Evolutionary conservation across 2,888 invertebrate genomes (phyloP), one percentile per base, ranked within the genome.

Genomic region (Plagodis dolabraria): DNA sequence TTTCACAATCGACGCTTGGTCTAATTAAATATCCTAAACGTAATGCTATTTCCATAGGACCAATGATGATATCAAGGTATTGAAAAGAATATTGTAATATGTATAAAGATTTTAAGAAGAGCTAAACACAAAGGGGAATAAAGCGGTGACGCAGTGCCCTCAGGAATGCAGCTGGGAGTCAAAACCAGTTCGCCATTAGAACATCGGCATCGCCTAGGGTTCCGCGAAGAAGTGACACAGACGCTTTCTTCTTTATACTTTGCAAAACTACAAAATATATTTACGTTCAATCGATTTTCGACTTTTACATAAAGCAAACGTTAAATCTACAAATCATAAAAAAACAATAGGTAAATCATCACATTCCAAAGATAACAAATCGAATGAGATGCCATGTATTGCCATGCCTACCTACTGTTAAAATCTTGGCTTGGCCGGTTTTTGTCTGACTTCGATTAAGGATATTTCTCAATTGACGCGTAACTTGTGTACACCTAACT

Each of bases 151-250:
- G 75, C 72, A 64, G 73, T 70, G 64, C 65, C 64, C 67, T 71
- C 71, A 66, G 80, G 81, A 80, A 81, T 83, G 82, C 74, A 71
- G 77, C 71, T 68, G 70, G 67, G 66, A 61, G 58, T 64, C 63
- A 57, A 67, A 73, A 80, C 79, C 79, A 77, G 74, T 81, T 80
- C 76, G 74, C 70, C 69, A 73, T 79, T 75, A 77, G 72, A 71
- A 67, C 66, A 73, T 69, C 68, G 72, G 70, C 68, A 67, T 64
- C 52, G 65, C 68, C 70, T 66, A 71, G 71, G 71, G 69, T 74
- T 67, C 71, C 63, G 60, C 56, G 47, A 54, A 52, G 54, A 53
- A 48, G 63, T 58, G 50, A 56, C 55, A 36, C 55, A 44, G 11
- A 63, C 52, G 49, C 57, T 68, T 60, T 65, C 56, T 60, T 60